Base-by-base conservation (phyloP, 2,113 vertebrate species). In the Macaca mulatta region DNA sequence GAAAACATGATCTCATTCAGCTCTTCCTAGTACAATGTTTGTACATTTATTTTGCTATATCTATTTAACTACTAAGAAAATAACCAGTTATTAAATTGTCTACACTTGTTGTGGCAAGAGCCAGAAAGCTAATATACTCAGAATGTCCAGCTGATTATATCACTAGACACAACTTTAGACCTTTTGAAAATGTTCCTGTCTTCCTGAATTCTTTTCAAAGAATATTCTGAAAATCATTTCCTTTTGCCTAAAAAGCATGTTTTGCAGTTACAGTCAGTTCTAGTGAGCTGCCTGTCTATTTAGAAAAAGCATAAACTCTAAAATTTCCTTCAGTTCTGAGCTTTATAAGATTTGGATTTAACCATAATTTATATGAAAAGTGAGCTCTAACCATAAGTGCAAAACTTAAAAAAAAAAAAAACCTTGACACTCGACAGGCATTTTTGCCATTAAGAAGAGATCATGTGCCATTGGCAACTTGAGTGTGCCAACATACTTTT, bases 151-250 rank as follows among this genome's bases (percentile, higher is more conserved):
- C 17, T 92, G 87, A 90, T 90, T 90, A 50, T 86, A 55, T 95
- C 80, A 48, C 20, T 59, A 89, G n/a, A 22, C 14, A 92, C 17
- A 83, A 70, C 17, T 86, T 83, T 10, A 91, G 52, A 69, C 20
- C 12, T 86, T 61, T 52, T 27, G 59, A 96, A 97, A 93, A 93
- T 83, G 67, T 85, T 88, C 64, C 55, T 90, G 18, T 55, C 30
- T 87, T 69, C 79, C 38, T 77, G 67, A 96, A 79, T 55, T 67
- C 11, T 43, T 78, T 87, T 92, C 69, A 94, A 57, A 80, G 18
- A 92, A 43, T 69, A 96, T 84, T 87, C n/a, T 72, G 40, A 87
- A 90, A 38, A 59, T 81, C n/a, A 75, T 87, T 94, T 93, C 1
- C 61, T 82, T 84, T 85, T 86, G 43, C 43, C 67, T 61, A 35